phyloP scores from a whole-genome alignment of 2,888 invertebrate species.

The Oscheius myriophilus region DNA sequence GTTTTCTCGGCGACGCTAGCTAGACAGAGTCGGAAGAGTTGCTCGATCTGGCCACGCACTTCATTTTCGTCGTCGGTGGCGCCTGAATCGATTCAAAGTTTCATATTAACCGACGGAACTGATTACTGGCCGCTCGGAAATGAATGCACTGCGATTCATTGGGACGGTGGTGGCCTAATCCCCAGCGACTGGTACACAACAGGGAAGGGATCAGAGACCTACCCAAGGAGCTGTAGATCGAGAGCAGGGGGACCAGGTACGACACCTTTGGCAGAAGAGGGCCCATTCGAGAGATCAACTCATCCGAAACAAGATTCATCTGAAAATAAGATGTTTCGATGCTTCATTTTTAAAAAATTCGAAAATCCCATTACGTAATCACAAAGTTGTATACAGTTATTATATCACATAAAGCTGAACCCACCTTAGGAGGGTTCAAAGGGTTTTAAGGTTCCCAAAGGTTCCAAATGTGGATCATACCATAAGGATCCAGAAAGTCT shows the following conservation, averaged over 20 bases:
- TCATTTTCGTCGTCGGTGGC: constrained; percentile 2
- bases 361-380: no score
- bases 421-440: no score
- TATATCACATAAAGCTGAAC: no score
- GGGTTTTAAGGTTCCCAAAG: no score
- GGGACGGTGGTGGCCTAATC: not conserved
- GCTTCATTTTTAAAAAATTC: no score
- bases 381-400: no score
- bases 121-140: no score
- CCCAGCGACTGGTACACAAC: not conserved
- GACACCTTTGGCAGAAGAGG: not conserved
- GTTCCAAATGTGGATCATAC: no score
- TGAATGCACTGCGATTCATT: no score
- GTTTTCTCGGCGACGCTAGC: not conserved
- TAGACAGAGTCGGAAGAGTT: not conserved
- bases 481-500: no score
- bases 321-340: not conserved
- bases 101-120: no score
- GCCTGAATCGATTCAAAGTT: no score
- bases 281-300: not conserved
- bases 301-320: constrained; percentile 1
- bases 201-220: not conserved
- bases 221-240: constrained; percentile 11
- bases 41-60: not conserved
- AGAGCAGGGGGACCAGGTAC: constrained; percentile 1